A percentile compares a stretch with the other conserved stretches of the same genome.
Conservation (phyloP, 2,797 vertebrate genomes). For the Lepus oiostolus region DNA sequence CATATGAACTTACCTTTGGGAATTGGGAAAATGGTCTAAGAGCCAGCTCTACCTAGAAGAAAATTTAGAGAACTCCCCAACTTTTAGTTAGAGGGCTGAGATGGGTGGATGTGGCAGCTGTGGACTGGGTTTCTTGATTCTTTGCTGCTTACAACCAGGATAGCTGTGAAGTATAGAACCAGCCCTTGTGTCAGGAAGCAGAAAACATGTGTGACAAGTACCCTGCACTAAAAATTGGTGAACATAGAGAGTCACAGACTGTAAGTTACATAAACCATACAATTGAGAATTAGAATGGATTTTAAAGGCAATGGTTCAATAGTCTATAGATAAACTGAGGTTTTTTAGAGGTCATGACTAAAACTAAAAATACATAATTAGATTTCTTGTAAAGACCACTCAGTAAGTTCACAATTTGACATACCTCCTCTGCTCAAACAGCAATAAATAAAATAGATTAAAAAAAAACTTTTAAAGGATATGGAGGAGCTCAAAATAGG, state of each 20-base stretch:
- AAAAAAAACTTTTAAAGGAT: background rate
- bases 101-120: background rate
- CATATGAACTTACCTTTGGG: background rate
- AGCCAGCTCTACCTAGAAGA: background rate
- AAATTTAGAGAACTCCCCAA: conserved; percentile 3
- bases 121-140: background rate
- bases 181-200: background rate
- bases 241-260: background rate
- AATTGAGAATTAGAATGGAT: conserved; percentile 25
- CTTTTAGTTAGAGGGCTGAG: background rate
- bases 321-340: background rate
- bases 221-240: background rate
- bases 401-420: background rate
- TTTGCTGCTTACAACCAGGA: background rate
- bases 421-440: background rate
- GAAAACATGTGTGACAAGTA: background rate
- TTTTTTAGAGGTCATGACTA: background rate
- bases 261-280: background rate
- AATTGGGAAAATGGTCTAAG: background rate
- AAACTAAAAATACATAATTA: background rate
- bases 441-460: background rate
- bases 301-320: background rate
- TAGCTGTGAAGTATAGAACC: background rate
- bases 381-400: conserved; percentile 45
- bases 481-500: background rate